Conservation (phyloP, 2,888 invertebrate genomes). For the Eupithecia dodoneata region DNA sequence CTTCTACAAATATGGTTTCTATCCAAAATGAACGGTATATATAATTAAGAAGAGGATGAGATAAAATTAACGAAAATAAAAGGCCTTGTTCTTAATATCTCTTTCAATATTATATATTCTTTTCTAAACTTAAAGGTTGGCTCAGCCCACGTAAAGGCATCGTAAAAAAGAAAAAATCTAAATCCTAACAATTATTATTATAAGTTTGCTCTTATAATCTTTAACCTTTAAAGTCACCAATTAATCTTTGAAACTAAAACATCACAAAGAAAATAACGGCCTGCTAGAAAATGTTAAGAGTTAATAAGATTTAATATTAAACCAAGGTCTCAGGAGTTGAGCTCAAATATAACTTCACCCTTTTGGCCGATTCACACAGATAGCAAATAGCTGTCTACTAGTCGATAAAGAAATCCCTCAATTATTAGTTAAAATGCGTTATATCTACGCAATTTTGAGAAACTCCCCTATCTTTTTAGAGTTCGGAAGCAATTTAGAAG, state of each 20-base stretch:
- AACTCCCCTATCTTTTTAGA: too few species aligned
- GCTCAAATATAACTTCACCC: conserved; percentile 30
- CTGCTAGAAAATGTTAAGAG: conserved; percentile 21
- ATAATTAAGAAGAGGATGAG: background rate
- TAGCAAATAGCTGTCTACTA: background rate
- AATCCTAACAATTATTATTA: too few species aligned
- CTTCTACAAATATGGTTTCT: background rate
- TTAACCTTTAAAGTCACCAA: conserved; percentile 1
- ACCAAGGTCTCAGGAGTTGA: conserved; percentile 34
- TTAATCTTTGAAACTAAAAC: conserved; percentile 19
- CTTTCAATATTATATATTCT: background rate
- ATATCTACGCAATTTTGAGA: too few species aligned
- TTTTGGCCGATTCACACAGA: conserved; percentile 13
- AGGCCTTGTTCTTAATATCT: background rate
- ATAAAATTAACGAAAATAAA: background rate
- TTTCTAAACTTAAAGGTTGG: background rate
- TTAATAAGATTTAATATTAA: conserved; percentile 40
- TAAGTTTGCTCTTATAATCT: background rate
- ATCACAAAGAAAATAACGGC: conserved; percentile 16
- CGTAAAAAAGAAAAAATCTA: background rate
- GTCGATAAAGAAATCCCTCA: too few species aligned
- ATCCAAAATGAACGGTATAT: background rate
- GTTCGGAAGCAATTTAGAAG: too few species aligned
- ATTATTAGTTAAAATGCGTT: background rate
- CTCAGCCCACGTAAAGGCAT: background rate